Evolutionary conservation across 2,888 invertebrate species (phyloP).

Genomic region (Drosophila heteroneura): DNA sequence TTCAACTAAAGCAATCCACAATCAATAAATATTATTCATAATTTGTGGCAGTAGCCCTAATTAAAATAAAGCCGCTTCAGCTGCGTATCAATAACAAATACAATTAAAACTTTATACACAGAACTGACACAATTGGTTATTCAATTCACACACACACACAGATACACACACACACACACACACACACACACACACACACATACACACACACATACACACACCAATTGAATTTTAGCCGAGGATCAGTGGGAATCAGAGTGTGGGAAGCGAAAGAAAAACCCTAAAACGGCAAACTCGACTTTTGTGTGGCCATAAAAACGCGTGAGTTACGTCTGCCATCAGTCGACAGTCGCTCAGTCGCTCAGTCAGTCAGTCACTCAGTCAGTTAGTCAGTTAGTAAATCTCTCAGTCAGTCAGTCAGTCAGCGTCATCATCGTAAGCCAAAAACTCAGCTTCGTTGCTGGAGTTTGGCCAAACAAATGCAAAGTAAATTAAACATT

Average conservation of each 20-base stretch:
- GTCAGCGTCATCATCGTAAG: slow-evolving; percentile 57
- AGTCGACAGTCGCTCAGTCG: slow-evolving; percentile 28
- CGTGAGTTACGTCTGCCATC: slow-evolving; percentile 66
- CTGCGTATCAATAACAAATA: slow-evolving; percentile 17
- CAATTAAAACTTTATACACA: slow-evolving; percentile 14
- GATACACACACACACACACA: background rate
- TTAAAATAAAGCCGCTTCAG: slow-evolving; percentile 1
- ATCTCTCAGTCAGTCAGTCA: slow-evolving; percentile 27
- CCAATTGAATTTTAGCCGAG: slow-evolving; percentile 38
- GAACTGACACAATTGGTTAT: slow-evolving; percentile 40
- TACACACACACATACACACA: background rate
- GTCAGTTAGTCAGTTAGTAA: slow-evolving; percentile 31
- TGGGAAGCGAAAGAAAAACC: slow-evolving; percentile 65
- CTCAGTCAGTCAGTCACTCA: slow-evolving; percentile 31
- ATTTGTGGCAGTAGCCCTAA: background rate
- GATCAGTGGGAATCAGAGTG: slow-evolving; percentile 66
- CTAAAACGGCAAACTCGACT: slow-evolving; percentile 50
- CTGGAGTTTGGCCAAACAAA: slow-evolving; percentile 71
- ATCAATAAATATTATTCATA: slow-evolving; percentile 1
- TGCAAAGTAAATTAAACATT: slow-evolving; percentile 77
- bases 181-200: background rate
- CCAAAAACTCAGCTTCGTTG: slow-evolving; percentile 19
- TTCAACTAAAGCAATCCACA: background rate
- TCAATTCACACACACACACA: slow-evolving; percentile 44
- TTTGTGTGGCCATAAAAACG: slow-evolving; percentile 76